Base-by-base conservation (phyloP, 2,797 vertebrate genomes). In the Pseudotriccus pelzelni region DNA sequence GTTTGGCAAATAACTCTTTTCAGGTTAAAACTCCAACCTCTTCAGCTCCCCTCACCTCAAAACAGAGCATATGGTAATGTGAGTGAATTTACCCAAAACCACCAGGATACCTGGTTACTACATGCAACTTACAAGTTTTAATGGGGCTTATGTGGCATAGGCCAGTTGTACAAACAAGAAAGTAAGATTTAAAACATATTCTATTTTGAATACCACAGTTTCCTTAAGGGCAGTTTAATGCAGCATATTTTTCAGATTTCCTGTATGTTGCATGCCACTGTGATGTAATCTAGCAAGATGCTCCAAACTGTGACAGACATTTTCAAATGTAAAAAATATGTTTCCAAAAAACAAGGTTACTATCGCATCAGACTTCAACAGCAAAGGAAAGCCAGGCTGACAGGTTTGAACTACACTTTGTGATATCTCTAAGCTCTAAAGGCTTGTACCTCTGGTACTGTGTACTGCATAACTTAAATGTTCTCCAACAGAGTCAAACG, bases 101-200 rank as follows among this genome's bases (percentile, higher is more conserved):
- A 72, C n/a, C 10, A 19, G 59, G 58, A 64, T 89, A 84, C 77
- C 81, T 92, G 66, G 59, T 91, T 79, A 55, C 55, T 91, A 80
- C 76, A 79, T 4, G 1, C 16, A 66, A 82, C 43, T 59, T 91
- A 70, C 43, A 79, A 82, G 32, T 85, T 90, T 81, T 70, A 93
- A 88, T 60, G 24, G 79, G 56, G 34, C 64, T 86, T 76, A 81
- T 3, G 3, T 78, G 91, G 84, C 82, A 63, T 22, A 58, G 89
- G 63, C 89, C 93, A 95, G 67, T 96, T 96, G 91, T 94, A 94
- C 93, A 97, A 96, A 95, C 95, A 97, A 97, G 90, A 2, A 84
- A 97, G 94, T 76, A 91, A 97, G 96, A 97, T 95, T 47, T 96
- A 95, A 96, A 96, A 96, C 96, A 96, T 72, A 94, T 76, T 97